Evolutionary conservation across 2,888 invertebrate genomes (phyloP), one percentile per base, ranked within the genome.

Genomic region (Meandrusa payeni): DNA sequence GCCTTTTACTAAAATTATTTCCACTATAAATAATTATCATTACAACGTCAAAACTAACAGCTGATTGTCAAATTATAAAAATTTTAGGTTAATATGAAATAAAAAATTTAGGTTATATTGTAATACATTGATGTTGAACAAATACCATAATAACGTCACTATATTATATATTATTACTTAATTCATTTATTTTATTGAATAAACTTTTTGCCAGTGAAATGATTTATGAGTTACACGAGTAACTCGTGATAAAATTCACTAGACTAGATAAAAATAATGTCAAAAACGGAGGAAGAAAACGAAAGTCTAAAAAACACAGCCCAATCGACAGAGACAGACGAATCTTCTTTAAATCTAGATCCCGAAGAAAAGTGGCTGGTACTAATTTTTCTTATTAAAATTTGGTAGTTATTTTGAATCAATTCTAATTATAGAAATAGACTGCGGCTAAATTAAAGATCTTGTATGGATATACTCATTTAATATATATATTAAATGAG

Each of bases 321-420:
- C 46, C 51, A 41, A 44, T 51, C 39, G 55, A 62, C 46, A 28
- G 47, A 49, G 28, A 28, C 34, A 24, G 45, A 42, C 13, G 11
- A 27, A 29, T 36, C 23, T 11, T 10, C 37, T 24, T 46, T 12
- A 12, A 41, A 52, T 10, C 6, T 33, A n/a, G 52, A 57, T 20
- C 51, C 53, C 3, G 61, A 64, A 50, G 82, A 83, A 48, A 76
- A 69, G 48, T 85, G 81, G 81, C 49, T 81, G 71, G 85, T 85
- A 42, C 46, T 73, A 59, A 42, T 24, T n/a, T 59, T 44, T 20
- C 10, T 31, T 6, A 13, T 37, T 23, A 5, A 15, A 27, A 17
- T 19, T 12, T n/a, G n/a, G n/a, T n/a, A 10, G 5, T 23, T 15
- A 17, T 7, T 22, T 32, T 10, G 2, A 12, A 2, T 7, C 19